phyloP scores from a whole-genome alignment of 23 tunicate genomes.

The Styela clava region DNA sequence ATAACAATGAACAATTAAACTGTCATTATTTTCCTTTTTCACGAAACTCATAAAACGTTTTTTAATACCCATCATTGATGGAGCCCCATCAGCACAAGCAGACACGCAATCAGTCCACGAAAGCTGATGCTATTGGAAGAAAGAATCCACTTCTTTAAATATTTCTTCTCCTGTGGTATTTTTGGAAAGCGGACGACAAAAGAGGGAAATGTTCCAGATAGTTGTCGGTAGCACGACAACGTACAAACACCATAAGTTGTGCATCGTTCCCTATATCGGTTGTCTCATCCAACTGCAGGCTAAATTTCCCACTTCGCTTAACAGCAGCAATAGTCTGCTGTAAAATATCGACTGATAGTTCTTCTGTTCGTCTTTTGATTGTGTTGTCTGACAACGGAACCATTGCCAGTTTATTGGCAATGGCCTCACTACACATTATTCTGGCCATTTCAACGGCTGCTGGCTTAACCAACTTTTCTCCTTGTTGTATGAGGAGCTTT shows the following conservation, averaged over 20 bases:
- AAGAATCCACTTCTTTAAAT: too few relatives aligned
- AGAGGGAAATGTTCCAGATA: not conserved
- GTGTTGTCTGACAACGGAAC: slow-evolving; percentile 20
- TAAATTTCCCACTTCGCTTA: not conserved
- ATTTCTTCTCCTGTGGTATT: too few relatives aligned
- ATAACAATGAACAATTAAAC: not conserved
- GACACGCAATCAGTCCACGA: too few relatives aligned
- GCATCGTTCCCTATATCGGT: too few relatives aligned
- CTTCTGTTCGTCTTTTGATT: not conserved
- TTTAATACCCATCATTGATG: not conserved
- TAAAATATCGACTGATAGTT: slow-evolving; percentile 28
- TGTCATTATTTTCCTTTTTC: slow-evolving; percentile 39
- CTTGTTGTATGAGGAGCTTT: not conserved
- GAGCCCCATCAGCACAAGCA: slow-evolving; percentile 2
- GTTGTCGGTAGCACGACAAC: not conserved
- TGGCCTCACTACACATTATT: not conserved
- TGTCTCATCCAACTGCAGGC: slow-evolving; percentile 1
- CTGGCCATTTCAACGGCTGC: slow-evolving; percentile 17
- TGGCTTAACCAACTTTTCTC: too few relatives aligned
- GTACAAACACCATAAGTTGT: slow-evolving; percentile 1
- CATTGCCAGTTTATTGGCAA: slow-evolving; percentile 5
- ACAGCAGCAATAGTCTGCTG: not conserved
- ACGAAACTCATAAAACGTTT: slow-evolving; percentile 24
- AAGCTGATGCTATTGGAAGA: too few relatives aligned
- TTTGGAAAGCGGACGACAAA: not conserved